Base-by-base conservation (phyloP, 2,888 invertebrate genomes). In the Scaptodrosophila latifasciaeformis region DNA sequence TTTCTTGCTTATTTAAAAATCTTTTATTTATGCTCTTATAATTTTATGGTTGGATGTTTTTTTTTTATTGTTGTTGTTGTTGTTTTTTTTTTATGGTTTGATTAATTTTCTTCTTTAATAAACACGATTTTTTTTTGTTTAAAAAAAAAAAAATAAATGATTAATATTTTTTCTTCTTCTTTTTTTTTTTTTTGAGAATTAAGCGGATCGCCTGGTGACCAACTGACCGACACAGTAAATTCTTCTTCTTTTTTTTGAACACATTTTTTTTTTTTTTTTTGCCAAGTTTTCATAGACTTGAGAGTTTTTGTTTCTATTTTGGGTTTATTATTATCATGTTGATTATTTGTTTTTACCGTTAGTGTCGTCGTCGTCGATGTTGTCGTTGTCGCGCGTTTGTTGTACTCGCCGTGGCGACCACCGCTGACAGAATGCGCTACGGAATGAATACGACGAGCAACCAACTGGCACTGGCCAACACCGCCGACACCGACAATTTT, bases 401-500 rank as follows among this genome's bases (percentile, higher is more conserved):
- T n/a, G n/a, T 46, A 50, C 48, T 57, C 42, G 48, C 29, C 42
- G 43, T 43, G 37, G 17, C 17, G 13, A 17, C 35, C 49, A 46
- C 51, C 71, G 64, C 59, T 56, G 46, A 58, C 77, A 62, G 60
- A 59, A 60, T 70, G 70, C 75, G 65, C 56, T 17, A 58, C 66
- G 77, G 65, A 70, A 64, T 76, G 76, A 62, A 71, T 78, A 67
- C 71, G 76, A 75, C 65, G 76, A 81, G 75, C 81, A 78, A 76
- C 75, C 76, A 71, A 64, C 57, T 75, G 81, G 79, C 81, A 81
- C 81, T 75, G 79, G 56, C 71, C 64, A 66, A 69, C 77, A 74
- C 70, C 74, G 64, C 49, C 53, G 59, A 35, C 55, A 55, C 13
- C 53, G 61, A 54, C 29, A 58, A 59, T 67, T 70, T n/a, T n/a